phyloP scores from a whole-genome alignment of 2,888 invertebrate species.

The Rhogogaster chlorosoma region DNA sequence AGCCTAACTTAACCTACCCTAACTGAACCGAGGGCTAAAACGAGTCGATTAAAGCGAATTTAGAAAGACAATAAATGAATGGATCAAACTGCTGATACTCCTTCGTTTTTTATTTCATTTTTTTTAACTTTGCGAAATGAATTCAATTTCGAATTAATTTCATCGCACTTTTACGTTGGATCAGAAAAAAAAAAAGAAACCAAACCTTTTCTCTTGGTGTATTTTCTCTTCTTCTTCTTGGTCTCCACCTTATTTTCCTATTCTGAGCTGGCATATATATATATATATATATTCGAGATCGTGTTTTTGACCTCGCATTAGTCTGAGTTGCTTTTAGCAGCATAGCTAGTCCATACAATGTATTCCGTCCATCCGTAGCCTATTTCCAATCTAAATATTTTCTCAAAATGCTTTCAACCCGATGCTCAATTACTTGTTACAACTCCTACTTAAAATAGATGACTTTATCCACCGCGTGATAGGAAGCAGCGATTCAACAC shows the following conservation, averaged over 20 bases:
- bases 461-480: neutral
- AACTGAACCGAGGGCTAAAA: neutral
- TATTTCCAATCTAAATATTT: neutral
- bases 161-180: neutral
- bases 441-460: neutral
- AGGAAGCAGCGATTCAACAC: neutral
- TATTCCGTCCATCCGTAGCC: neutral
- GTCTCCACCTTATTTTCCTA: neutral
- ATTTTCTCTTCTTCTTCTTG: neutral
- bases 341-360: neutral
- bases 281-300: neutral
- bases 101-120: neutral
- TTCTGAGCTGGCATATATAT: neutral
- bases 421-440: slow-evolving; percentile 6
- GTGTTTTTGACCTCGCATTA: neutral
- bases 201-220: too few relatives aligned
- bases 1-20: slow-evolving; percentile 36
- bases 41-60: neutral
- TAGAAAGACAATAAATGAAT: neutral
- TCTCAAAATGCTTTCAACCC: slow-evolving; percentile 2
- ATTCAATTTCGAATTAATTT: neutral
- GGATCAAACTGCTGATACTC: neutral
- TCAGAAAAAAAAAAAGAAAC: neutral
- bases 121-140: neutral
- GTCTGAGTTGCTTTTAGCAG: neutral